Percentiles rank a stretch among this genome's conserved stretches.
Evolutionary conservation across 2,888 invertebrate genomes (phyloP).

Genomic region (Octonoba sinensis): DNA sequence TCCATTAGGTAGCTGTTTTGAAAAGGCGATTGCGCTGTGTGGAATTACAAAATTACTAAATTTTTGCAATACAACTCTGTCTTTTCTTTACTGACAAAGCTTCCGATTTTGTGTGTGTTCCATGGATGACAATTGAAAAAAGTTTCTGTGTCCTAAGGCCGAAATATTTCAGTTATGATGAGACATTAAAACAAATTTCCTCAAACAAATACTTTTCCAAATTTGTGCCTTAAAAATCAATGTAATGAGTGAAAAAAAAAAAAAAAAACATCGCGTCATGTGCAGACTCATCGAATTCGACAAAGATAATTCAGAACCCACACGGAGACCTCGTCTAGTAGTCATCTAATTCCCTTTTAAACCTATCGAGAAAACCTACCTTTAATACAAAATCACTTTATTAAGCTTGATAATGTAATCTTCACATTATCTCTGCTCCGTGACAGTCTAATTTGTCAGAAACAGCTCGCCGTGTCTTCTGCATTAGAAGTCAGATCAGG

Average conservation of each 20-base stretch:
- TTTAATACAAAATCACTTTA: conserved; percentile 51
- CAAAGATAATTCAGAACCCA: too few species aligned
- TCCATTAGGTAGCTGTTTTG: too few species aligned
- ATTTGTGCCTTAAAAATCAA: not conserved
- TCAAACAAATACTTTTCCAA: too few species aligned
- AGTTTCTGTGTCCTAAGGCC: too few species aligned
- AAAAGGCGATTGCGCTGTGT: too few species aligned
- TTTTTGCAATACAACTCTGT: too few species aligned
- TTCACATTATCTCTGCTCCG: conserved; percentile 56
- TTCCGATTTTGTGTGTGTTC: too few species aligned
- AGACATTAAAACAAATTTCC: too few species aligned
- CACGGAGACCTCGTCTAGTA: not conserved
- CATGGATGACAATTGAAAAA: too few species aligned
- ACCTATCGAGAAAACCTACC: conserved; percentile 28
- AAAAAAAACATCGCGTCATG: conserved; percentile 21
- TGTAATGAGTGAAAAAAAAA: conserved; percentile 23
- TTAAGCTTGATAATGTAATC: conserved; percentile 56
- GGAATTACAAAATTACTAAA: too few species aligned
- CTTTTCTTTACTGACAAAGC: too few species aligned
- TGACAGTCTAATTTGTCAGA: conserved; percentile 61
- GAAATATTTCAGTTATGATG: too few species aligned
- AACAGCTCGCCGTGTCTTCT: not conserved
- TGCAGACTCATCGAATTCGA: not conserved
- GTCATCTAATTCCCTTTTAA: conserved; percentile 26
- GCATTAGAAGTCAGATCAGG: conserved; percentile 54